Conservation (phyloP, 1,140 invertebrate genomes). For the Bombus superbus region DNA sequence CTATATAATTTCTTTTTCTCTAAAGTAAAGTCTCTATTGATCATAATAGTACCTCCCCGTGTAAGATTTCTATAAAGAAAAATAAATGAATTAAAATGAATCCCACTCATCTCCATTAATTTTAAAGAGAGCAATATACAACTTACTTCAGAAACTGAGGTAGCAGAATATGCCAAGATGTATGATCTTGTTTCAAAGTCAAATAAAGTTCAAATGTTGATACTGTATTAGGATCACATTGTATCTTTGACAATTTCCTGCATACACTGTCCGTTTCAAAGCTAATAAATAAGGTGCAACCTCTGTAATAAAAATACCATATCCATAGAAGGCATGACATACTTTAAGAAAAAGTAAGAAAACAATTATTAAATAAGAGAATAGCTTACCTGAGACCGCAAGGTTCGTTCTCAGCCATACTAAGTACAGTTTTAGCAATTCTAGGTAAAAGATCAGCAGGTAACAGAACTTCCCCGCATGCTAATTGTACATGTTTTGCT, state of each 20-base stretch:
- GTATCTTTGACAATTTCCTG: constrained; percentile 86
- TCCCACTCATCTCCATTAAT: background rate
- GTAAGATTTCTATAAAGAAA: constrained; percentile 88
- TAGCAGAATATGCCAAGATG: constrained; percentile 91
- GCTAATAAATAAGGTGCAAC: constrained; percentile 89
- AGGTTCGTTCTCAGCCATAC: constrained; percentile 92
- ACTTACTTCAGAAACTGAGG: constrained; percentile 94
- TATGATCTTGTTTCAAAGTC: constrained; percentile 91
- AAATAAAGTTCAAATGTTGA: constrained; percentile 94
- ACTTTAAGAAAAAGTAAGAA: background rate
- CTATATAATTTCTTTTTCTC: constrained; percentile 94
- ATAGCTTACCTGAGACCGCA: constrained; percentile 87
- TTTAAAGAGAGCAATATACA: background rate
- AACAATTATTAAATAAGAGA: background rate
- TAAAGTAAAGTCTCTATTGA: constrained; percentile 91
- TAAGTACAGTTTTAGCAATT: constrained; percentile 89
- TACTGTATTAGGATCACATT: constrained; percentile 91
- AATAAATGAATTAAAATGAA: constrained; percentile 53
- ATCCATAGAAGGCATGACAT: background rate
- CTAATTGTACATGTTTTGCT: constrained; percentile 90
- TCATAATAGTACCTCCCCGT: constrained; percentile 91
- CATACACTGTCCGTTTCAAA: constrained; percentile 87
- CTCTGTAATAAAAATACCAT: constrained; percentile 80
- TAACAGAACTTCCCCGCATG: constrained; percentile 91
- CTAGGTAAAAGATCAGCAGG: constrained; percentile 90